Conservation (phyloP, 2,888 invertebrate genomes). For the Teleiodes luculella region DNA sequence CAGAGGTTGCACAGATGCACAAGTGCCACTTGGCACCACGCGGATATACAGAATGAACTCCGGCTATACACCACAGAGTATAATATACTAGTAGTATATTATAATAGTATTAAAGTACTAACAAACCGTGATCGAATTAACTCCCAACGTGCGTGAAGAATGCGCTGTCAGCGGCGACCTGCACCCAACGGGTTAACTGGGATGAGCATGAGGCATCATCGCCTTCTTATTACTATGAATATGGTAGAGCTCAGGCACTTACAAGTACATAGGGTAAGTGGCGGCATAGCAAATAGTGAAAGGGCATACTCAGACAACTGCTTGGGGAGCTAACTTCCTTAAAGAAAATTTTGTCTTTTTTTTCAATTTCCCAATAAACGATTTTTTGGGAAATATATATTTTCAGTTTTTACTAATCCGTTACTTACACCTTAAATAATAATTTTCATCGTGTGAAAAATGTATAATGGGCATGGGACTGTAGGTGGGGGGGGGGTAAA, state of each 20-base stretch:
- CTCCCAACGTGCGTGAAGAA: slow-evolving; percentile 11
- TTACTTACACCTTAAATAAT: no score
- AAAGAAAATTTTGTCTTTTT: no score
- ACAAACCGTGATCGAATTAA: slow-evolving; percentile 17
- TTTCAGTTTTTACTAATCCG: no score
- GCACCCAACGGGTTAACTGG: slow-evolving; percentile 14
- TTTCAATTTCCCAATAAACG: no score
- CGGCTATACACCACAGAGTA: not conserved
- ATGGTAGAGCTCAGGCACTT: not conserved
- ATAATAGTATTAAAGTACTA: slow-evolving; percentile 7
- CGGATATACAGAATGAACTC: not conserved
- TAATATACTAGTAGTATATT: no score
- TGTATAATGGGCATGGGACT: no score
- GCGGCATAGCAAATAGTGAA: no score
- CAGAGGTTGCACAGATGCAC: not conserved
- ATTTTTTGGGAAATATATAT: no score
- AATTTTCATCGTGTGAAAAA: no score
- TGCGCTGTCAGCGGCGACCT: slow-evolving; percentile 20
- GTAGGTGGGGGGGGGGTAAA: no score
- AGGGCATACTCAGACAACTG: no score
- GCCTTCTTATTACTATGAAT: not conserved
- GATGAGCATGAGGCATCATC: slow-evolving; percentile 10
- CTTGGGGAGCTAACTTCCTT: no score
- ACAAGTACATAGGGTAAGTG: not conserved
- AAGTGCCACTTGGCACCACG: slow-evolving; percentile 7